These are phyloP conservation scores for Hydrozoanthus tunicans DNA, from an alignment of 64 coral and sea anemone species.

Conservation along the genomic window DNA sequence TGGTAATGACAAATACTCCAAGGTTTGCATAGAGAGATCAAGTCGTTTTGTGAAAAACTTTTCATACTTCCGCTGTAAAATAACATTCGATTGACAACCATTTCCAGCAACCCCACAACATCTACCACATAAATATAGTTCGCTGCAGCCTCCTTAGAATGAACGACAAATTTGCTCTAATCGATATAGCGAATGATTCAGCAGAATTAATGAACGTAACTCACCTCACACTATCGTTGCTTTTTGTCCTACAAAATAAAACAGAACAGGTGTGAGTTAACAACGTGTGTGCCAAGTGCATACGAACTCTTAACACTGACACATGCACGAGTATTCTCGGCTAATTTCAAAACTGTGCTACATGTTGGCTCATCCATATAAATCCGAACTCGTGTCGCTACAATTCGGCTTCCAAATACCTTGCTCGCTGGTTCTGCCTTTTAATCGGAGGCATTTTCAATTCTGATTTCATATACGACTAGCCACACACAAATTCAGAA, in stretches of 20 bases:
- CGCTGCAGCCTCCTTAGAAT: neutral
- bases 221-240: conserved; percentile 46
- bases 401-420: conserved; percentile 24
- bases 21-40: neutral
- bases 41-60: neutral
- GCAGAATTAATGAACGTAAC: neutral
- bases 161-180: neutral
- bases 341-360: neutral
- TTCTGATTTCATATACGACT: conserved; percentile 10
- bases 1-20: neutral
- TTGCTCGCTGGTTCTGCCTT: conserved; percentile 39
- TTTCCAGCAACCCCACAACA: neutral
- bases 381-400: neutral
- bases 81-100: conserved; percentile 8
- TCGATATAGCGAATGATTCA: neutral
- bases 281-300: neutral
- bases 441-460: conserved; percentile 38
- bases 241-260: conserved; percentile 48
- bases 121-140: neutral
- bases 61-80: conserved; percentile 46
- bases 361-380: too few species aligned
- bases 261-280: conserved; percentile 47
- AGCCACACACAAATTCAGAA: neutral
- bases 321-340: neutral
- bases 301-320: neutral